A percentile compares a stretch with the other conserved stretches of the same genome.
Evolutionary conservation across 2,113 vertebrate genomes (phyloP).

Genomic region (Chrysemys picta): DNA sequence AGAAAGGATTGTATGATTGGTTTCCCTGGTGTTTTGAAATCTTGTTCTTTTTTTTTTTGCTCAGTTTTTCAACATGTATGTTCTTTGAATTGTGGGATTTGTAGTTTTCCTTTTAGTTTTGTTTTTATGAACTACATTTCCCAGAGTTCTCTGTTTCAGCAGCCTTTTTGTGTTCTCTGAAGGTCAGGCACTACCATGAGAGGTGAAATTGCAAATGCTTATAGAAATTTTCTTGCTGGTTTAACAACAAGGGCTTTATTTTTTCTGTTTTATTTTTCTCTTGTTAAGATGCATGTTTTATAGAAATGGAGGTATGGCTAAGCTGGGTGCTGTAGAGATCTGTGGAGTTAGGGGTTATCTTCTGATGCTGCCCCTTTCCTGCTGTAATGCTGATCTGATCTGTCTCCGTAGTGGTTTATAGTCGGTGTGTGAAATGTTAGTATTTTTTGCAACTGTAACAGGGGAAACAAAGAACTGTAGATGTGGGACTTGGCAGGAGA

Average conservation of each 20-base stretch:
- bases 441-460: background rate
- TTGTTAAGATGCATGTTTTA: fast-evolving
- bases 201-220: background rate
- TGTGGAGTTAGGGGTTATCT: background rate
- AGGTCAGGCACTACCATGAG: fast-evolving
- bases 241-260: fast-evolving
- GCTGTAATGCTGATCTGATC: background rate
- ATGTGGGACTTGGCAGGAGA: background rate
- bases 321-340: background rate
- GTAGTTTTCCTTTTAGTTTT: slow-evolving; percentile 39
- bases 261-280: fast-evolving
- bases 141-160: background rate
- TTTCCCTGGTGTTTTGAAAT: fast-evolving
- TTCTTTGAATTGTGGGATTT: slow-evolving; percentile 51
- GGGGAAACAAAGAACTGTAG: background rate
- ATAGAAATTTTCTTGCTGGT: fast-evolving
- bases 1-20: background rate
- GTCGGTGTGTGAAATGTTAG: background rate
- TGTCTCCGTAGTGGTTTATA: background rate
- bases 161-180: fast-evolving
- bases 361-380: background rate
- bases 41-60: background rate
- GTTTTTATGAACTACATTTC: background rate
- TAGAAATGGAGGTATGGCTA: fast-evolving
- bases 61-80: fast-evolving